Base-by-base conservation (phyloP, 2,113 vertebrate species). In the Actenoides hombroni region DNA sequence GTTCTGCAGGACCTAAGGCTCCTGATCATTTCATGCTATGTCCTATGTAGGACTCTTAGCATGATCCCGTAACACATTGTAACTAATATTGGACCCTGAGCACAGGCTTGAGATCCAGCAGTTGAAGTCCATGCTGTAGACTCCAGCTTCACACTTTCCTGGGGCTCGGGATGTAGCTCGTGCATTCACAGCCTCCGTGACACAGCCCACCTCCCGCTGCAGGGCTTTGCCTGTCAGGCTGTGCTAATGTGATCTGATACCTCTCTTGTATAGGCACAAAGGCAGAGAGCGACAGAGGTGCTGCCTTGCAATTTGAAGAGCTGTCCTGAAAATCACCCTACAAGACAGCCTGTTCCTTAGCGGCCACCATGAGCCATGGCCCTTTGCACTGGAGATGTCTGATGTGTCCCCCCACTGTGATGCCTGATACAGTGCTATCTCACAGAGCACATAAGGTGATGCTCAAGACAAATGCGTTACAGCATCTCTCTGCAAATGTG, bases 151-250 rank as follows among this genome's bases (percentile, higher is more conserved):
- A 16, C 28, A 59, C 7, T 19, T 73, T 26, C 23, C 13, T 24
- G 40, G 16, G 37, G 15, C 31, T 48, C 44, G 49, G 68, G 21
- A 5, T 6, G 2, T 1, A 1, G 33, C 44, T n/a, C 3, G 5
- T 5, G 21, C 3, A 0, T 11, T 26, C 53, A 10, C 60, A 25
- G 23, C 5, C 26, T n/a, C 61, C 0, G 0, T 5, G 7, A 8
- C 37, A 57, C 67, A 63, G 49, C 23, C 44, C 39, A 18, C 16
- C 18, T 44, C 64, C 68, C 5, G n/a, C 73, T 13, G 37, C 33
- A 77, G 40, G 60, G 49, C 46, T 49, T 61, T 64, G 39, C 28
- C 3, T 18, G 6, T 16, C 29, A 51, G 35, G 15, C 56, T 76
- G 48, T 29, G 42, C 75, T 40, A 42, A 23, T 2, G 1, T 16